Percentiles rank a stretch among this genome's conserved stretches.
Conservation (phyloP, 2,113 vertebrate genomes). For the Pelmatolapia mariae region DNA sequence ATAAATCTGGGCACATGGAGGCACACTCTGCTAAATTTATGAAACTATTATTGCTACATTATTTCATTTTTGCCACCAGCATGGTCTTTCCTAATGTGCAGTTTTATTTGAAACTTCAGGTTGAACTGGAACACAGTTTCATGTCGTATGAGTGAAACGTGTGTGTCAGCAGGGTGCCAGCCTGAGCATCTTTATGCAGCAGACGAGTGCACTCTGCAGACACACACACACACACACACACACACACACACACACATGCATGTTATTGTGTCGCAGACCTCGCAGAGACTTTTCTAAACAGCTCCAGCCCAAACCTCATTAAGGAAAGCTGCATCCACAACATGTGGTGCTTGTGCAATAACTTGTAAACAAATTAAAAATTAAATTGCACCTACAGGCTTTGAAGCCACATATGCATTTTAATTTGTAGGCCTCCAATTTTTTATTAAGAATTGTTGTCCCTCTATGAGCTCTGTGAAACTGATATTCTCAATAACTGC, state of each 20-base stretch:
- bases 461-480: slow-evolving; percentile 17
- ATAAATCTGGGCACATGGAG: background rate
- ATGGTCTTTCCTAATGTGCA: background rate
- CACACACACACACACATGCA: background rate
- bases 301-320: slow-evolving; percentile 48
- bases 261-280: slow-evolving; percentile 12
- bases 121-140: background rate
- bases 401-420: slow-evolving; percentile 47
- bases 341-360: slow-evolving; percentile 51
- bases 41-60: background rate
- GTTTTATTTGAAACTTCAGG: background rate
- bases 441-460: slow-evolving; percentile 4
- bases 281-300: slow-evolving; percentile 11
- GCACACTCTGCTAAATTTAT: background rate
- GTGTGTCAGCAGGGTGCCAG: background rate
- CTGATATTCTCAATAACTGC: background rate
- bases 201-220: background rate
- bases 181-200: background rate
- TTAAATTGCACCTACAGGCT: slow-evolving; percentile 68
- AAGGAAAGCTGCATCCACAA: slow-evolving; percentile 52
- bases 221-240: background rate
- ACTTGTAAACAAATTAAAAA: slow-evolving; percentile 74
- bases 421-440: slow-evolving; percentile 40
- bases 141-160: background rate
- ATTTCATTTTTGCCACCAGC: background rate